Evolutionary conservation across 2,888 invertebrate genomes (phyloP).

Genomic region (Plemyria rubiginata): DNA sequence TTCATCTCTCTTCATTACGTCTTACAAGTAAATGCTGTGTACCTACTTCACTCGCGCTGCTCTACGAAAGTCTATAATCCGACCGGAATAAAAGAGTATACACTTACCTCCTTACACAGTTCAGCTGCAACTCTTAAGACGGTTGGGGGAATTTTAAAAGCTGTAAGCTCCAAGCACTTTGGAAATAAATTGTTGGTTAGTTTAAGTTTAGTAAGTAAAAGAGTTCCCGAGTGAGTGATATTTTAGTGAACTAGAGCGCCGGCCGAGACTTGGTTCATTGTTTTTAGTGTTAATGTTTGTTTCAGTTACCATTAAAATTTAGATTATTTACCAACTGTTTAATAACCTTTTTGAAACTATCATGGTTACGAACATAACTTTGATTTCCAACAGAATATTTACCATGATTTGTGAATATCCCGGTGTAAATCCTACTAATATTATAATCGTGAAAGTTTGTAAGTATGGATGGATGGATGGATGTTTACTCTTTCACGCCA

Average conservation of each 20-base stretch:
- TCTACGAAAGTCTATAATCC: conserved; percentile 43
- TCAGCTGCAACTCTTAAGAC: conserved; percentile 32
- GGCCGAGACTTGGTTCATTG: conserved; percentile 3
- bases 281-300: conserved; percentile 1
- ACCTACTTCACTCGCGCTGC: conserved; percentile 11
- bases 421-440: no score
- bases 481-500: no score
- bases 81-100: conserved; percentile 39
- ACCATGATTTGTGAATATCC: no score
- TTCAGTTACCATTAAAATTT: conserved; percentile 4
- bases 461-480: no score
- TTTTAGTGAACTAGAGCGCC: conserved; percentile 11
- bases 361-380: no score
- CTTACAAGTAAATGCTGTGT: no score
- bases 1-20: no score
- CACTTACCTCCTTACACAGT: conserved; percentile 18
- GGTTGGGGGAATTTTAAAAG: conserved; percentile 32
- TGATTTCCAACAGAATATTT: no score
- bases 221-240: conserved; percentile 23
- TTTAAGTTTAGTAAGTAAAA: conserved; percentile 28
- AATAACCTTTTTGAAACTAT: no score
- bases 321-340: not conserved
- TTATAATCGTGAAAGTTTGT: no score
- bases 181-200: conserved; percentile 34
- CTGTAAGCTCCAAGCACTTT: conserved; percentile 34